Evolutionary conservation across 2,113 vertebrate genomes (phyloP).

Genomic region (Clarias batrachus): DNA sequence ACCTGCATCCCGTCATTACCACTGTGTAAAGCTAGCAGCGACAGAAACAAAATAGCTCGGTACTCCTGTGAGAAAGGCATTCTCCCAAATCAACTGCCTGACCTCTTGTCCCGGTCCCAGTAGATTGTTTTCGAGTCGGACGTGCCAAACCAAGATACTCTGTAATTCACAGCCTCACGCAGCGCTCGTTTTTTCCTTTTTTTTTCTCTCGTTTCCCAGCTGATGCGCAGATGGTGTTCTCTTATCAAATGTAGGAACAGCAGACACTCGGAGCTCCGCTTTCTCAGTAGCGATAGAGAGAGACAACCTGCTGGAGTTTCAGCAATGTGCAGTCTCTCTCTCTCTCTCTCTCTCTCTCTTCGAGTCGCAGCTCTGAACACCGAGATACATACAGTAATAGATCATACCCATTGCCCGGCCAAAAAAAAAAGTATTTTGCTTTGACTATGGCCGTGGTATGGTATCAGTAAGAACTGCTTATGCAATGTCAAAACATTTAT

Average conservation of each 20-base stretch:
- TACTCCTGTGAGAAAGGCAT: conserved; percentile 29
- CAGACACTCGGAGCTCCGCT: background rate
- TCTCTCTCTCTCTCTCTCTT: too few relatives aligned
- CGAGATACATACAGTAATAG: too few relatives aligned
- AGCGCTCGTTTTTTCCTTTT: background rate
- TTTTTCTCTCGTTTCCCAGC: background rate
- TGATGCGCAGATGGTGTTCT: conserved; percentile 13
- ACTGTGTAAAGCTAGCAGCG: background rate
- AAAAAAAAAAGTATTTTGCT: too few relatives aligned
- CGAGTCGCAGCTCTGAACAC: background rate
- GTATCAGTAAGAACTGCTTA: too few relatives aligned
- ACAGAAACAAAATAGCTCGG: conserved; percentile 11
- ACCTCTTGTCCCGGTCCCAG: background rate
- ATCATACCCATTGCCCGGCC: too few relatives aligned
- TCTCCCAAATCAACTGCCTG: conserved; percentile 2
- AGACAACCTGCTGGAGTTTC: conserved; percentile 14
- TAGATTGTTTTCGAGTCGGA: background rate
- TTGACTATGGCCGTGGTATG: too few relatives aligned
- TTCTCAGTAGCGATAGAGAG: background rate
- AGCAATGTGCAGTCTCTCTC: background rate
- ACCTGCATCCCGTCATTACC: conserved; percentile 43
- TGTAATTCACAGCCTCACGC: background rate
- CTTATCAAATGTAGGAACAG: background rate
- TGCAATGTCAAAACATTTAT: too few relatives aligned
- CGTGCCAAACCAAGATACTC: background rate